These are phyloP conservation scores for Exocentrus adspersus DNA, from an alignment of 2,888 invertebrate genomes.

Conservation along the genomic window DNA sequence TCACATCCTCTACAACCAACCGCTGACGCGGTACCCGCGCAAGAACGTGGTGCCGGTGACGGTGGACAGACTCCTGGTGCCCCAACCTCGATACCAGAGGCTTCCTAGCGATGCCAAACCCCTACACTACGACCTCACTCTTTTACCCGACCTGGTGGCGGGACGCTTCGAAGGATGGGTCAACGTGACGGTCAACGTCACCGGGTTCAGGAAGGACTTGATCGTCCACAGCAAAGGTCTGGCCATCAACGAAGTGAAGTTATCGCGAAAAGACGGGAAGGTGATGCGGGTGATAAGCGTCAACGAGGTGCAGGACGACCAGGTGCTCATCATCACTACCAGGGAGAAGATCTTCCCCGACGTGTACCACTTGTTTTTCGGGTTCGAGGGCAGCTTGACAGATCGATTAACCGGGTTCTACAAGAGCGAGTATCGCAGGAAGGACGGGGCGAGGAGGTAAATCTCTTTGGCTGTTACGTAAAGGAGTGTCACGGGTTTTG, in stretches of 20 bases:
- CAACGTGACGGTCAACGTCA: conserved; percentile 65
- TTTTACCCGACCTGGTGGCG: conserved; percentile 72
- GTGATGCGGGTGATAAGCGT: conserved; percentile 49
- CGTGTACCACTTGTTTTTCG: conserved; percentile 69
- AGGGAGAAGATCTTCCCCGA: conserved; percentile 53
- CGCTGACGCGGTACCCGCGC: conserved; percentile 1
- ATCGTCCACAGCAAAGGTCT: conserved; percentile 56
- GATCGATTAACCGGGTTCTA: conserved; percentile 78
- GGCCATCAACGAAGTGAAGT: conserved; percentile 48
- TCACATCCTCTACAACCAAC: conserved; percentile 48
- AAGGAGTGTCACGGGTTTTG: not conserved
- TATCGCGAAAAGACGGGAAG: conserved; percentile 38
- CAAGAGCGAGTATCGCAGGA: conserved; percentile 68
- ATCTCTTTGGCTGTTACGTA: not conserved
- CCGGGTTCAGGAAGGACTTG: conserved; percentile 45
- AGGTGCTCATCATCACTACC: conserved; percentile 52
- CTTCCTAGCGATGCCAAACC: conserved; percentile 71
- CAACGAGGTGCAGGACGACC: conserved; percentile 50
- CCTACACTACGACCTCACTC: conserved; percentile 70
- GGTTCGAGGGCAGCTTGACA: conserved; percentile 72
- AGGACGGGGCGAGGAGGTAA: conserved; percentile 41
- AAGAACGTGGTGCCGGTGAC: not conserved
- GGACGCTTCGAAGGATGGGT: conserved; percentile 71
- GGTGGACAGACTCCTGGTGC: not conserved
- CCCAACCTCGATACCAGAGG: conserved; percentile 55